Conservation (phyloP, 2,797 vertebrate species). For the Tamandua tetradactyla region DNA sequence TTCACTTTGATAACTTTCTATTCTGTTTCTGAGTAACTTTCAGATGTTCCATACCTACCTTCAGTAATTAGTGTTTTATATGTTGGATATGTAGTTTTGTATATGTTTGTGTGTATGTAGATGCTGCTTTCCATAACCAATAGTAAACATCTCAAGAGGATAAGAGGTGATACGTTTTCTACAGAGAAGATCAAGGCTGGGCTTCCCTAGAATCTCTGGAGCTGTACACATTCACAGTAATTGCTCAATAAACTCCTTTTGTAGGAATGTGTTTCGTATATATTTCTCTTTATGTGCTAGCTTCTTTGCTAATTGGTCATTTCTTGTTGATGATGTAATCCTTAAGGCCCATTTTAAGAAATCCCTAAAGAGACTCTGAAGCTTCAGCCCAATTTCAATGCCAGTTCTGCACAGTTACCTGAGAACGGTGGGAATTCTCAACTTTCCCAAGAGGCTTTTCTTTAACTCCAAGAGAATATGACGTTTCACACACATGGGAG, state of each 20-base stretch:
- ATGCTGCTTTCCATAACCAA: background rate
- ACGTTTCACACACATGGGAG: background rate
- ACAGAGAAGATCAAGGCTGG: background rate
- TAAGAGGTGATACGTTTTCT: background rate
- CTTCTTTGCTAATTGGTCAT: background rate
- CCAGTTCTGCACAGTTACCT: background rate
- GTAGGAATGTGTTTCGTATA: background rate
- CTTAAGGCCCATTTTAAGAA: background rate
- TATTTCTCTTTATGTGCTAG: background rate
- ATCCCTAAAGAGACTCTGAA: background rate
- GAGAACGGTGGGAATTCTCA: background rate
- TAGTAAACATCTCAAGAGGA: background rate
- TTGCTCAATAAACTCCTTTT: background rate
- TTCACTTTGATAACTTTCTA: background rate
- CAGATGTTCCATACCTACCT: no score
- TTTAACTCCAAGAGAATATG: slow-evolving; percentile 7
- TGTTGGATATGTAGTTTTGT: background rate
- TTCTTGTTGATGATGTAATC: background rate
- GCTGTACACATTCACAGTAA: background rate
- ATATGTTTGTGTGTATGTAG: background rate
- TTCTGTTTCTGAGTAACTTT: no score
- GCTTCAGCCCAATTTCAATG: background rate
- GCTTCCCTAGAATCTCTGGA: background rate
- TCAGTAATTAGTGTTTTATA: background rate
- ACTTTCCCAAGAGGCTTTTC: background rate